phyloP scores from a whole-genome alignment of 2,888 invertebrate genomes.

The Mythimna vitellina region DNA sequence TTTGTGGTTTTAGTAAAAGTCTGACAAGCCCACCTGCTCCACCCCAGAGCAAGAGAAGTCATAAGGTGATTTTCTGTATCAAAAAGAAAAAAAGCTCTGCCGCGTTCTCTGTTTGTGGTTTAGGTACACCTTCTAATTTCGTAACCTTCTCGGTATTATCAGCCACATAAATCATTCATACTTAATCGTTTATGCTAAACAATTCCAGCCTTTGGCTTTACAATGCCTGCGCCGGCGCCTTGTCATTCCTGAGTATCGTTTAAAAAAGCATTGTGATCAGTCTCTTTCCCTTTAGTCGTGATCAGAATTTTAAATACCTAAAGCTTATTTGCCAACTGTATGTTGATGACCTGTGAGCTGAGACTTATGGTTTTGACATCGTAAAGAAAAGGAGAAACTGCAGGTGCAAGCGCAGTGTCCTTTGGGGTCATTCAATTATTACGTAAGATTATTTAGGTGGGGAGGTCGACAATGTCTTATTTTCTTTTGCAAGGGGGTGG shows the following conservation, averaged over 20 bases:
- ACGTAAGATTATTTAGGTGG: too few species aligned
- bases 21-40: too few species aligned
- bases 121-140: background rate
- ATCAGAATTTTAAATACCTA: conserved; percentile 41
- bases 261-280: conserved; percentile 50
- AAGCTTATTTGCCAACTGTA: conserved; percentile 36
- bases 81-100: background rate
- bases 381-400: conserved; percentile 26
- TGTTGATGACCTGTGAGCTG: conserved; percentile 35
- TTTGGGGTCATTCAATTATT: background rate
- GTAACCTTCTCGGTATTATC: background rate
- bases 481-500: too few species aligned
- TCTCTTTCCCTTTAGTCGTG: conserved; percentile 44
- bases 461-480: too few species aligned
- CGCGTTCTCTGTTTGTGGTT: background rate
- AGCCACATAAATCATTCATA: conserved; percentile 32
- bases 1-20: too few species aligned
- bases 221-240: conserved; percentile 42
- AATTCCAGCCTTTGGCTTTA: conserved; percentile 27
- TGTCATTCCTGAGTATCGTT: conserved; percentile 33
- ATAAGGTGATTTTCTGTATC: too few species aligned
- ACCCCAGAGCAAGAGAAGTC: too few species aligned
- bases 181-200: conserved; percentile 34
- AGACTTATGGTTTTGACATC: conserved; percentile 5
- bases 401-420: background rate